Percentiles rank a stretch among this genome's conserved stretches.
phyloP scores from a whole-genome alignment of 2,888 invertebrate species.

The Chalcosyrphus nemorum region DNA sequence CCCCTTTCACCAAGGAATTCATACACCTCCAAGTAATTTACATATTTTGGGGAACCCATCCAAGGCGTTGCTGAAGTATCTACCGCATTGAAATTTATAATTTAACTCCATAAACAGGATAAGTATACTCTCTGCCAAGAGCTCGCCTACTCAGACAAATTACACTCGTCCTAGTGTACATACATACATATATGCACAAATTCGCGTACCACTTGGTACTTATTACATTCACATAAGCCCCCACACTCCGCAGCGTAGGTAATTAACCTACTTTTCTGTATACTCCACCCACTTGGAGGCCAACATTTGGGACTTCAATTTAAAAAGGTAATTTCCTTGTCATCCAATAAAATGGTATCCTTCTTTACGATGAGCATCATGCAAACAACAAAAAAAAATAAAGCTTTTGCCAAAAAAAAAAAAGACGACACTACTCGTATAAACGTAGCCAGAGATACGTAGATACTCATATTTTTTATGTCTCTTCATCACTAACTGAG shows the following conservation, averaged over 20 bases:
- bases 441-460: background rate
- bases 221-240: slow-evolving; percentile 50
- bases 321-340: slow-evolving; percentile 63
- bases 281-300: background rate
- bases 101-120: background rate
- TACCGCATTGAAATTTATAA: background rate
- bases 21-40: background rate
- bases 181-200: too few relatives aligned
- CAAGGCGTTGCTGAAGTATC: background rate
- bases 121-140: slow-evolving; percentile 5
- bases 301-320: slow-evolving; percentile 39
- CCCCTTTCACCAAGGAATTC: slow-evolving; percentile 1
- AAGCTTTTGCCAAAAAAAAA: slow-evolving; percentile 2
- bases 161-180: background rate
- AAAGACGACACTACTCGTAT: too few relatives aligned
- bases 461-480: background rate
- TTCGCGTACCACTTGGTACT: slow-evolving; percentile 46
- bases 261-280: slow-evolving; percentile 52
- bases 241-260: background rate
- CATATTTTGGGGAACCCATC: slow-evolving; percentile 5
- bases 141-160: slow-evolving; percentile 33
- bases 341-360: slow-evolving; percentile 52
- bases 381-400: slow-evolving; percentile 3
- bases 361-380: slow-evolving; percentile 40
- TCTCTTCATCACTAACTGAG: background rate